A percentile compares a stretch with the other conserved stretches of the same genome.
These are phyloP conservation scores for Shargacucullia verbasci DNA, from an alignment of 2,888 invertebrate species.

Conservation along the genomic window DNA sequence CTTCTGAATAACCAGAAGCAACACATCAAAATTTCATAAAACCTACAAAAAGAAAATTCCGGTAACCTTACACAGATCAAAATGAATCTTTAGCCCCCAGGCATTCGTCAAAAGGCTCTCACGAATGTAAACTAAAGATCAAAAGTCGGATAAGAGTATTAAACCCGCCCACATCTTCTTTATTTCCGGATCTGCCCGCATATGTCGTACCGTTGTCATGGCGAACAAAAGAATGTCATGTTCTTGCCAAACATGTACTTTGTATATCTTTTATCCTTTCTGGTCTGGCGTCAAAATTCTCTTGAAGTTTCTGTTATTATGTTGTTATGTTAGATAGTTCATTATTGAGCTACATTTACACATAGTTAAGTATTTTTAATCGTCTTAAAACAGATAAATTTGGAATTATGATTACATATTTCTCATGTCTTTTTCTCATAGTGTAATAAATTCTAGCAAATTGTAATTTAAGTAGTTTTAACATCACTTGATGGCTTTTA, in stretches of 20 bases:
- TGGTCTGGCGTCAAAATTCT: slow-evolving; percentile 43
- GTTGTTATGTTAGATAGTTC: not conserved
- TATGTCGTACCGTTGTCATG: slow-evolving; percentile 57
- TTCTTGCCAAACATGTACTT: slow-evolving; percentile 53
- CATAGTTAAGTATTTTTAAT: no score
- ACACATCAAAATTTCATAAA: slow-evolving; percentile 4
- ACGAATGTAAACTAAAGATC: slow-evolving; percentile 47
- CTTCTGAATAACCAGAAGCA: no score
- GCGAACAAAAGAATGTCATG: slow-evolving; percentile 52
- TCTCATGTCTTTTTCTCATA: no score
- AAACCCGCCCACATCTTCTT: slow-evolving; percentile 52
- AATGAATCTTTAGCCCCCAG: slow-evolving; percentile 27
- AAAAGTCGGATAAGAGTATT: slow-evolving; percentile 48
- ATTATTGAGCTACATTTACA: not conserved
- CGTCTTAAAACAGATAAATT: no score
- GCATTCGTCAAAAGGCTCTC: slow-evolving; percentile 32
- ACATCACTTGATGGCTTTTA: no score
- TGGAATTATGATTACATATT: no score
- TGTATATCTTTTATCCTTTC: slow-evolving; percentile 51
- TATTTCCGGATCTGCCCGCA: slow-evolving; percentile 49
- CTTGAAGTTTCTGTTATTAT: slow-evolving; percentile 17
- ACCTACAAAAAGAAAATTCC: no score
- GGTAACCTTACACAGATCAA: slow-evolving; percentile 18
- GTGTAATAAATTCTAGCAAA: no score
- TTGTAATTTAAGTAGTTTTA: no score